Evolutionary conservation across 2,797 vertebrate species (phyloP).

Genomic region (Phataginus tetradactyla): DNA sequence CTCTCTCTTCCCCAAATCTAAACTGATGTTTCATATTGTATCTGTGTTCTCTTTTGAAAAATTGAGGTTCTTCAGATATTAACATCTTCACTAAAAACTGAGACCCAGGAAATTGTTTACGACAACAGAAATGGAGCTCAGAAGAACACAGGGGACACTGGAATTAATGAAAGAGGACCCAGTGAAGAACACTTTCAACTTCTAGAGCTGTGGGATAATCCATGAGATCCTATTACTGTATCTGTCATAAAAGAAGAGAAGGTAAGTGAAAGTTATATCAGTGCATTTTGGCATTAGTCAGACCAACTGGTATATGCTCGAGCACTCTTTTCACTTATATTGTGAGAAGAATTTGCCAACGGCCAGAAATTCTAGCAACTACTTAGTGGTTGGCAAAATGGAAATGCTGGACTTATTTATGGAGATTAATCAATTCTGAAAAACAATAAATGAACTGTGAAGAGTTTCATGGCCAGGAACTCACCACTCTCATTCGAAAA

Average conservation of each 20-base stretch:
- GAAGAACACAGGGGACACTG: not conserved
- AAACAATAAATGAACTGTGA: not conserved
- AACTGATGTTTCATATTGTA: not conserved
- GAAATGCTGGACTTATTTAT: not conserved
- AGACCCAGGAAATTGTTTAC: not conserved
- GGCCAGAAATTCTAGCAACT: not conserved
- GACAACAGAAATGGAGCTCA: not conserved
- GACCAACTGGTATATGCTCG: not conserved
- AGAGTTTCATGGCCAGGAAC: conserved; percentile 12
- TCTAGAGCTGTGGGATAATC: not conserved
- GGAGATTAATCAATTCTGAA: not conserved
- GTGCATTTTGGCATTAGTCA: not conserved
- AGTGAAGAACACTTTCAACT: not conserved
- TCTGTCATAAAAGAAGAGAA: not conserved
- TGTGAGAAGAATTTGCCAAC: not conserved
- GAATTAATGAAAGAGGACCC: not conserved
- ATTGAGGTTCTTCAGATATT: not conserved
- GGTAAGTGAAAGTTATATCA: not conserved
- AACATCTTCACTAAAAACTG: not conserved
- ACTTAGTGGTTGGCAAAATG: not conserved
- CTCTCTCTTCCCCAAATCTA: conserved; percentile 1
- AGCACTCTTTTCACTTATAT: not conserved
- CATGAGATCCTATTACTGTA: not conserved
- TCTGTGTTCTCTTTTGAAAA: not conserved
- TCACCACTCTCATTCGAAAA: conserved; percentile 70